Evolutionary conservation across 1,140 invertebrate species (phyloP).

Genomic region (Drosophila pseudoananassae): DNA sequence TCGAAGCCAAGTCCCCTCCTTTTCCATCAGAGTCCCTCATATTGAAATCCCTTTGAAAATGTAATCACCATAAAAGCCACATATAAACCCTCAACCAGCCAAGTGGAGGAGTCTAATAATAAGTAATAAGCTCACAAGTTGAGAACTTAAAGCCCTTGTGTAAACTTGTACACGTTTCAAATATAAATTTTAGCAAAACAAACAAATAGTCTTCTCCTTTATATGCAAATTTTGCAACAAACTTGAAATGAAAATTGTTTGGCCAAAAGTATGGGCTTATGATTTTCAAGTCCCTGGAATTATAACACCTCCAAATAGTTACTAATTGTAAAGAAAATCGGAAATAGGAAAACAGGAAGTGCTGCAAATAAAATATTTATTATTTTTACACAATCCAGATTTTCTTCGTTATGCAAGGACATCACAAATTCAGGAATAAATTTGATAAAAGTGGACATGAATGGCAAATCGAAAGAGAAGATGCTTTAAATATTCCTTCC

Average conservation of each 20-base stretch:
- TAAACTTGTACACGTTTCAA: background rate
- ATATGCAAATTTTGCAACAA: background rate
- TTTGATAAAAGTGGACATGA: conserved; percentile 24
- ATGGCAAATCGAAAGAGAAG: conserved; percentile 11
- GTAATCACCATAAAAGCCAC: conserved; percentile 1
- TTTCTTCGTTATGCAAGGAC: conserved; percentile 12
- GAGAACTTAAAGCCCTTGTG: background rate
- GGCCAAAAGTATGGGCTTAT: background rate
- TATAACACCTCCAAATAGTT: background rate
- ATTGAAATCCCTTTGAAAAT: background rate
- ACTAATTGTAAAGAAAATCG: background rate
- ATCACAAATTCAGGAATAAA: conserved; percentile 35
- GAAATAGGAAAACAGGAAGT: background rate
- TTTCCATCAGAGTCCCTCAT: background rate
- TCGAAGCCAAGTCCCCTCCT: background rate
- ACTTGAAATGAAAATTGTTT: background rate
- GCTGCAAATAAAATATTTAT: conserved; percentile 29
- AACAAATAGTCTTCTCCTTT: background rate
- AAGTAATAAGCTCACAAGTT: conserved; percentile 1
- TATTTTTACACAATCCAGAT: conserved; percentile 3
- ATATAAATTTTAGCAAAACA: conserved; percentile 1
- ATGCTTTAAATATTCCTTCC: background rate
- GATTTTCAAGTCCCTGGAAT: background rate
- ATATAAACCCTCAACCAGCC: background rate
- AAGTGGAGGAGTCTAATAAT: background rate